Conservation (phyloP, 2,113 vertebrate genomes). For the Cepphus grylle region DNA sequence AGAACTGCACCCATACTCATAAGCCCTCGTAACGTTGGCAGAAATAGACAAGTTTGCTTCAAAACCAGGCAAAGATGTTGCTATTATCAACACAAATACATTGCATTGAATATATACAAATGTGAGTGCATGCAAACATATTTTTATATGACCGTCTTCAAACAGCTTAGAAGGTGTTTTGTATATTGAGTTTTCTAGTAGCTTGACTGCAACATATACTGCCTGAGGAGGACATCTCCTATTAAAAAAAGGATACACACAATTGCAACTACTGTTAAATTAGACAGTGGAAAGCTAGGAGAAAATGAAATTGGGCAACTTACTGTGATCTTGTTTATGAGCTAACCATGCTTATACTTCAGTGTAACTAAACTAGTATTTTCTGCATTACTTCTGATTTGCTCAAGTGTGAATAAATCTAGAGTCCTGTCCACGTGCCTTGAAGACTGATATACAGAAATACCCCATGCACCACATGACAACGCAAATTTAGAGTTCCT, state of each 20-base stretch:
- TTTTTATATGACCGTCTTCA: not conserved
- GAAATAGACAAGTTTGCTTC: not conserved
- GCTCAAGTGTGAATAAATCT: not conserved
- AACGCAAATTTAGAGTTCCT: not conserved
- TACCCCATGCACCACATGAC: accelerated
- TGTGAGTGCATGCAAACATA: accelerated
- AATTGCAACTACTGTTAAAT: not conserved
- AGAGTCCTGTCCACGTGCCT: not conserved
- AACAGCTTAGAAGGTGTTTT: not conserved
- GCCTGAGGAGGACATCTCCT: not conserved
- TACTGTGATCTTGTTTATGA: not conserved
- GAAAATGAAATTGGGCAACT: not conserved
- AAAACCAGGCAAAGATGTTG: not conserved
- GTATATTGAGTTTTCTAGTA: not conserved
- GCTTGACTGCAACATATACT: not conserved
- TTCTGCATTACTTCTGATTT: not conserved
- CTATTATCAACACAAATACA: not conserved
- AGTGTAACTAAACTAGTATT: not conserved
- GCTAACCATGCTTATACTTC: not conserved
- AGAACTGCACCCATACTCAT: not conserved
- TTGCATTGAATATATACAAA: not conserved
- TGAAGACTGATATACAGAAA: not conserved
- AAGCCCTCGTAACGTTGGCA: not conserved
- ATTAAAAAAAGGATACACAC: not conserved
- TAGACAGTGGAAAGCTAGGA: not conserved